A percentile compares a stretch with the other conserved stretches of the same genome.
phyloP scores from a whole-genome alignment of 2,113 vertebrate genomes.

The Grammomys surdaster region DNA sequence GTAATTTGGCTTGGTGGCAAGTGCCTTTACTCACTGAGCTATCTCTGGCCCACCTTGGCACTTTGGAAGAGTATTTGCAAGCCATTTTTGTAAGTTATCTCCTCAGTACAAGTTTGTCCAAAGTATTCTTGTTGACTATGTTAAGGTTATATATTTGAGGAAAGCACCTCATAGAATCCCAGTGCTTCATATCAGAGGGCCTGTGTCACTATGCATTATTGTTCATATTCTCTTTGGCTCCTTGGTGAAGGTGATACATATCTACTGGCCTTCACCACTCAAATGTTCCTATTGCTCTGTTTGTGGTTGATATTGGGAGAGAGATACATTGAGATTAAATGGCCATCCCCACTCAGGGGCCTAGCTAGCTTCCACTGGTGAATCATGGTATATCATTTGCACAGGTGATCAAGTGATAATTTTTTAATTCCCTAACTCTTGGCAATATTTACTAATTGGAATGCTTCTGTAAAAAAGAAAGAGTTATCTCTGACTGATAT shows the following conservation, averaged over 20 bases:
- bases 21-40: background rate
- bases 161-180: background rate
- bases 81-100: background rate
- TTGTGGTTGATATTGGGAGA: background rate
- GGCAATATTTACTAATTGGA: background rate
- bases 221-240: background rate
- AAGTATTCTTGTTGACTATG: background rate
- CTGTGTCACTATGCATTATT: background rate
- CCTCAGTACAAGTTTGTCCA: background rate
- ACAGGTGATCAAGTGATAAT: background rate
- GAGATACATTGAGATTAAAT: background rate
- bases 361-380: background rate
- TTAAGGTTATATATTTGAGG: background rate
- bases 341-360: background rate
- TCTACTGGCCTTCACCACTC: background rate
- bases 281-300: background rate
- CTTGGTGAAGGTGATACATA: background rate
- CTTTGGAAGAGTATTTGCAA: background rate
- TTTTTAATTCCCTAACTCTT: background rate
- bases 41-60: background rate
- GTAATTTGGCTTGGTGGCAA: background rate
- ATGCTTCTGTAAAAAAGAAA: background rate
- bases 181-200: background rate
- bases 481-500: background rate
- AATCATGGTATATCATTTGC: background rate